Percentiles rank a stretch among this genome's conserved stretches.
Evolutionary conservation across 1,140 invertebrate genomes (phyloP).

Genomic region (Tribolium madens): DNA sequence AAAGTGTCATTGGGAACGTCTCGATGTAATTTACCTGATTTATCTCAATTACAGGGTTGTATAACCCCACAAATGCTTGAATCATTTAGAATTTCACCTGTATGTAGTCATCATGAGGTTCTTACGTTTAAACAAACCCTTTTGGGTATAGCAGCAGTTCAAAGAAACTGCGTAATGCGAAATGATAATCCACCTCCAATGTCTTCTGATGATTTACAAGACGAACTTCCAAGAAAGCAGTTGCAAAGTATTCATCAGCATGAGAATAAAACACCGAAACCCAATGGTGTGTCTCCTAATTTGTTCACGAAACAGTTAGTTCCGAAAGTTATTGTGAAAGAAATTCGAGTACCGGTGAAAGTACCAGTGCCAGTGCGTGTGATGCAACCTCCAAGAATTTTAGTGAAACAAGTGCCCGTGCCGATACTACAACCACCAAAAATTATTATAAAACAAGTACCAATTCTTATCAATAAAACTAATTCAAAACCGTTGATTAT

Average conservation of each 20-base stretch:
- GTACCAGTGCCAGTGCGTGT: not conserved
- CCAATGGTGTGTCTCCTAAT: too few species aligned
- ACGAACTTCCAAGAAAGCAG: too few species aligned
- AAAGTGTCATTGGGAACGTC: not conserved
- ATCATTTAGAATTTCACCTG: not conserved
- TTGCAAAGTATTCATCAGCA: too few species aligned
- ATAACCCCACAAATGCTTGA: not conserved
- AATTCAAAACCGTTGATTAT: too few species aligned
- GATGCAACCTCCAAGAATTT: not conserved
- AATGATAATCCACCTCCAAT: too few species aligned
- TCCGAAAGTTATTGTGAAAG: not conserved
- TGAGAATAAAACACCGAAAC: too few species aligned
- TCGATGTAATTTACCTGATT: not conserved
- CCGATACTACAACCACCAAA: slow-evolving; percentile 33
- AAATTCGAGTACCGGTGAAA: not conserved
- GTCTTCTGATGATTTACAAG: too few species aligned
- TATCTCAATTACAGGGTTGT: not conserved
- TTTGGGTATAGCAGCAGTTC: not conserved
- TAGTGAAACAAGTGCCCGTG: slow-evolving; percentile 1
- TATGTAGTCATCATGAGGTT: not conserved
- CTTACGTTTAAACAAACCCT: not conserved
- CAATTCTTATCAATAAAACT: not conserved
- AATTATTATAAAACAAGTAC: slow-evolving; percentile 32
- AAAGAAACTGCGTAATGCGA: not conserved
- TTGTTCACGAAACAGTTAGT: too few species aligned